Evolutionary conservation across 2,888 invertebrate genomes (phyloP).

Genomic region (Carcina quercana): DNA sequence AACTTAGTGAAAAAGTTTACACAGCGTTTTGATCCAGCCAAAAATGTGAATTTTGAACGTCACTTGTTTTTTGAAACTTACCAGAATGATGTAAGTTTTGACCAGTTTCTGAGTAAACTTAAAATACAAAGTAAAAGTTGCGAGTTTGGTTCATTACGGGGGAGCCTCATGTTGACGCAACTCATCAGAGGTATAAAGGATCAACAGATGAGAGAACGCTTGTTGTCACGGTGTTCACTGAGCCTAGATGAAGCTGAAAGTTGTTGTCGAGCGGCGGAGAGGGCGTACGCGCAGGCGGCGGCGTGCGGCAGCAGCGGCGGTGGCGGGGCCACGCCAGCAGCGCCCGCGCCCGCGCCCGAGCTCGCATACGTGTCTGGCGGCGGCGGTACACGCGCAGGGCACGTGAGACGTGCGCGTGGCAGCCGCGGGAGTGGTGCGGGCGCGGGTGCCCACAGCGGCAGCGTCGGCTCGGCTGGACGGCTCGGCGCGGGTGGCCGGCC

Average conservation of each 20-base stretch:
- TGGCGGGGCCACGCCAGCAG: neutral
- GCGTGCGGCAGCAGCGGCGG: neutral
- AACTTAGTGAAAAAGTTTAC: constrained; percentile 6
- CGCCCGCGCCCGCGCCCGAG: neutral
- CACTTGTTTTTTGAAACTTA: constrained; percentile 15
- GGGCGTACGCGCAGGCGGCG: constrained; percentile 6
- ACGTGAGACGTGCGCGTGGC: constrained; percentile 13
- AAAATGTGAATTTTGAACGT: constrained; percentile 14
- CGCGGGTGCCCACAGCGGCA: neutral
- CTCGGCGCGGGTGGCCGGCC: too few relatives aligned
- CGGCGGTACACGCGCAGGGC: neutral
- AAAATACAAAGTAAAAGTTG: constrained; percentile 15
- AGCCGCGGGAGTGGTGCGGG: too few relatives aligned
- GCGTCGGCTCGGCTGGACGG: too few relatives aligned
- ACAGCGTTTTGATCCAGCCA: constrained; percentile 6
- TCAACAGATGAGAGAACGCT: constrained; percentile 6
- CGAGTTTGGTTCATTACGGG: constrained; percentile 13
- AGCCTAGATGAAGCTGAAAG: constrained; percentile 7
- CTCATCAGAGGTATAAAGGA: constrained; percentile 16
- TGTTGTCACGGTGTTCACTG: constrained; percentile 3
- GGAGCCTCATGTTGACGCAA: constrained; percentile 17
- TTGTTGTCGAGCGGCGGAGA: constrained; percentile 10
- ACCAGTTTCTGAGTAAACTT: constrained; percentile 9
- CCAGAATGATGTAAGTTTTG: constrained; percentile 11
- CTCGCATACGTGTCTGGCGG: too few relatives aligned